These are phyloP conservation scores for Pterostichus niger DNA, from an alignment of 2,888 invertebrate genomes.

Conservation along the genomic window DNA sequence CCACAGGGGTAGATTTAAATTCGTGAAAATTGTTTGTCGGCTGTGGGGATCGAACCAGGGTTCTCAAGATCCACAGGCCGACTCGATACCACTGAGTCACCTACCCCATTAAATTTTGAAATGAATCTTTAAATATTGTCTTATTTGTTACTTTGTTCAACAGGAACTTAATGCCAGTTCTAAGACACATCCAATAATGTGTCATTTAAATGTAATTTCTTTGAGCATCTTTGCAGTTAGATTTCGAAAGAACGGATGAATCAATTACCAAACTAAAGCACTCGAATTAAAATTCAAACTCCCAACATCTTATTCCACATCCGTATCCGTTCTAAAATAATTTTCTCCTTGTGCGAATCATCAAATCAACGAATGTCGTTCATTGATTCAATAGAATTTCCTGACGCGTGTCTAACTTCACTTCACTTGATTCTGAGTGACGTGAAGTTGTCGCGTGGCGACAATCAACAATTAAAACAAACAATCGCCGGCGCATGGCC, in stretches of 20 bases:
- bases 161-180: no score
- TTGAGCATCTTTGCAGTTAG: no score
- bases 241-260: conserved; percentile 24
- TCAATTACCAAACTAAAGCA: conserved; percentile 33
- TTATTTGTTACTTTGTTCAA: no score
- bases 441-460: conserved; percentile 69
- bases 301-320: conserved; percentile 42
- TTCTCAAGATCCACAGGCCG: no score
- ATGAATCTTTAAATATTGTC: no score
- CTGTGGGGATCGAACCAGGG: no score
- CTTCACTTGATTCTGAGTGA: conserved; percentile 51
- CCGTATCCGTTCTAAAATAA: conserved; percentile 55
- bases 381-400: conserved; percentile 40
- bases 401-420: conserved; percentile 53
- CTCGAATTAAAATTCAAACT: conserved; percentile 41
- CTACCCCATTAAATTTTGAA: no score
- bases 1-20: no score
- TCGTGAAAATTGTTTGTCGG: no score
- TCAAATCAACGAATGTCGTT: conserved; percentile 4
- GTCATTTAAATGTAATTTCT: no score
- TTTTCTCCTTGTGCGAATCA: conserved; percentile 49
- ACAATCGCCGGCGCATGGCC: conserved; percentile 69
- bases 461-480: conserved; percentile 73
- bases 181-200: no score
- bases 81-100: no score